Base-by-base conservation (phyloP, 2,113 vertebrate species). In the Menidia beryllina region DNA sequence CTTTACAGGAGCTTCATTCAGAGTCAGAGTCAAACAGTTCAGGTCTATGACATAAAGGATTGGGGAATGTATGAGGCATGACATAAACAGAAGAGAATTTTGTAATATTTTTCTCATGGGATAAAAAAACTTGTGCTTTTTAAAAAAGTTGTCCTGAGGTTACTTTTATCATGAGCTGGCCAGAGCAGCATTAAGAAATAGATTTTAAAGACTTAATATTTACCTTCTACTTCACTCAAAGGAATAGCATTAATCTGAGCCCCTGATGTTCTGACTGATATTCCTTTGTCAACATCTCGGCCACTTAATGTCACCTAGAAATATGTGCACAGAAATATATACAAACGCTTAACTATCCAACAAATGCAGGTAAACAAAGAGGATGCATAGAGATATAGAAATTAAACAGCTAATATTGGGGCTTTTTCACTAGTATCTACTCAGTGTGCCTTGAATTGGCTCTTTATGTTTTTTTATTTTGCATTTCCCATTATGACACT, bases 211-310 rank as follows among this genome's bases (percentile, higher is more conserved):
- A 52, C 10, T 24, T 19, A 36, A 67, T 15, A 64, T 50, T 51
- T 30, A 98, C 97, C 96, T 93, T 94, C 94, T 56, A 82, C 77
- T 81, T 91, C 89, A 21, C 72, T 83, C 0, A 79, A 63, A 1
- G 96, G 94, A 81, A 98, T 93, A 30, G 96, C 91, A 77, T 91
- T 95, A 83, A 99, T 92, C 70, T 95, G 85, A 43, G 93, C 87
- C 0, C 93, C 93, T 0, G 91, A 89, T 21, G 90, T 94, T 65
- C 94, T 90, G 48, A 96, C 70, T 4, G 94, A 89, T 34, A 92
- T 2, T 0, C 81, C 75, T 59, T 84, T 92, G 23, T 96, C 95
- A 38, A 70, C 77, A 3, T 85, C 86, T n/a, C 97, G 90, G n/a
- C 92, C 89, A 3, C 96, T 98, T 60, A 97, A 81, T 69, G 94